Evolutionary conservation across 2,888 invertebrate genomes (phyloP).

Genomic region (Xestia ashworthii): DNA sequence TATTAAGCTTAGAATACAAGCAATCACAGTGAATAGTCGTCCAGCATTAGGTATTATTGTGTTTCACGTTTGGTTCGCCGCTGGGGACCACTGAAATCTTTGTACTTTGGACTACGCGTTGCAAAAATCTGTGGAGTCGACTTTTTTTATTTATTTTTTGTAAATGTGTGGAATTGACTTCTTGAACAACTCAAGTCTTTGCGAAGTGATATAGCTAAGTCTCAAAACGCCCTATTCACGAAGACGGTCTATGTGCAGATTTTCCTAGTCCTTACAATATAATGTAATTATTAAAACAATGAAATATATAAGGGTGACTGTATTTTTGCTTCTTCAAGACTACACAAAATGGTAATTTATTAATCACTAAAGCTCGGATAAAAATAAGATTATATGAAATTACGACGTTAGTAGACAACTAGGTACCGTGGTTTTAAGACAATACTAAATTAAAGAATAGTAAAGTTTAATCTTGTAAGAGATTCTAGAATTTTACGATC

Average conservation of each 20-base stretch:
- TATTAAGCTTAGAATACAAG: neutral
- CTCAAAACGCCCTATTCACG: neutral
- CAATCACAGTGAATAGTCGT: slow-evolving; percentile 21
- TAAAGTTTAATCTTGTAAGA: slow-evolving; percentile 9
- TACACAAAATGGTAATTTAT: neutral
- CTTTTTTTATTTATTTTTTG: neutral
- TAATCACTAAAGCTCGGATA: neutral
- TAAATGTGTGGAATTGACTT: neutral
- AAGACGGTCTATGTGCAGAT: neutral
- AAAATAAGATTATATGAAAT: neutral
- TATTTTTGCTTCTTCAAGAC: neutral
- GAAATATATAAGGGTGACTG: neutral
- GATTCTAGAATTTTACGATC: slow-evolving; percentile 15
- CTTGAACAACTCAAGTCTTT: neutral
- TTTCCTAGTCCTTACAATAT: neutral
- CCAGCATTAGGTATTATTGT: slow-evolving; percentile 30
- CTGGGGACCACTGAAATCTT: slow-evolving; percentile 31
- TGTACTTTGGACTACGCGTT: slow-evolving; percentile 21
- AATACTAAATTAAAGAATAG: neutral
- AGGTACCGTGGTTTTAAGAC: neutral
- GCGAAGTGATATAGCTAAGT: neutral
- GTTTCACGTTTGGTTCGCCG: slow-evolving; percentile 25
- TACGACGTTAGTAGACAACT: neutral
- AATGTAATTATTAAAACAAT: neutral
- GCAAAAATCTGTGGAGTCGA: slow-evolving; percentile 30